A percentile compares a stretch with the other conserved stretches of the same genome.
phyloP scores from a whole-genome alignment of 2,888 invertebrate species.

The Drosophila dives region DNA sequence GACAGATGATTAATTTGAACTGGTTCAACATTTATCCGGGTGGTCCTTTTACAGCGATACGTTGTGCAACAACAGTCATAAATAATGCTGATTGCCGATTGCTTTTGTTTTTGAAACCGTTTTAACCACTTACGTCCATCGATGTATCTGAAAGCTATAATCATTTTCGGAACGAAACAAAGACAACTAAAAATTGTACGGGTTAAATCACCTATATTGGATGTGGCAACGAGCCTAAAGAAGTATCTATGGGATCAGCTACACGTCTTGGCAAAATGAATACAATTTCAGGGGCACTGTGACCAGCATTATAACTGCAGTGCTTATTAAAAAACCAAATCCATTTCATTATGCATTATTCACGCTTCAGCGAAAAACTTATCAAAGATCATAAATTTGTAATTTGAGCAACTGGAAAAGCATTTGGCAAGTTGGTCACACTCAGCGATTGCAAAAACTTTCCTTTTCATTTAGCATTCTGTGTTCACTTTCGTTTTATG shows the following conservation, averaged over 20 bases:
- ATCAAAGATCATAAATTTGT: constrained; percentile 27
- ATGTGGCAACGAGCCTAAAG: background rate
- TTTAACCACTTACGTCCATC: constrained; percentile 34
- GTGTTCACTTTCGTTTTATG: constrained; percentile 66
- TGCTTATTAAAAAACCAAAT: background rate
- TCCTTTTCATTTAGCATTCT: constrained; percentile 71
- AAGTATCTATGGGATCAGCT: background rate
- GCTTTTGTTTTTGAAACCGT: constrained; percentile 38
- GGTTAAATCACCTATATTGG: background rate
- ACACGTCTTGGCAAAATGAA: background rate
- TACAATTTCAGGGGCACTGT: background rate
- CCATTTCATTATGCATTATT: background rate
- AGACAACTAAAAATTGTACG: background rate
- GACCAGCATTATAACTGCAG: background rate
- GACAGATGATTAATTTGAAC: constrained; percentile 72
- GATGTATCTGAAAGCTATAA: constrained; percentile 17
- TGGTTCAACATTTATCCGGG: constrained; percentile 61
- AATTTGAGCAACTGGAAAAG: constrained; percentile 27
- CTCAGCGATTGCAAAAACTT: constrained; percentile 57
- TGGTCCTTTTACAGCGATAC: constrained; percentile 60
- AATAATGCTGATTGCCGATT: constrained; percentile 68
- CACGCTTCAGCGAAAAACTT: constrained; percentile 14
- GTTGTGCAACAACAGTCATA: constrained; percentile 70
- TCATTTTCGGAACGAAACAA: constrained; percentile 6
- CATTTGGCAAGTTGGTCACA: constrained; percentile 52